Evolutionary conservation across 2,797 vertebrate genomes (phyloP).

Genomic region (Danio jaintianensis): DNA sequence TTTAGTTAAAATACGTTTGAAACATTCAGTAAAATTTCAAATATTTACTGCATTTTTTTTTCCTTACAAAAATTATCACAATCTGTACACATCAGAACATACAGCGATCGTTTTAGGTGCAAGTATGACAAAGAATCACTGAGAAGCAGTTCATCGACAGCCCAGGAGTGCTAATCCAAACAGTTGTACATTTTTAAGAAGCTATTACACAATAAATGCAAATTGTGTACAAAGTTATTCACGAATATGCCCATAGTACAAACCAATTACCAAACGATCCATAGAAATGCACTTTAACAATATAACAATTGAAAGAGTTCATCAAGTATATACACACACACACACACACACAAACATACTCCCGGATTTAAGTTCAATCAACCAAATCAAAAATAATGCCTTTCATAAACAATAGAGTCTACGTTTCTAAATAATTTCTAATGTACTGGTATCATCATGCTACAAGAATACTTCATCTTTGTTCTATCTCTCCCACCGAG

Average conservation of each 20-base stretch:
- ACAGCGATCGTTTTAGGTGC: slow-evolving; percentile 83
- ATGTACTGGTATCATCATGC: slow-evolving; percentile 68
- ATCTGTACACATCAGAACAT: slow-evolving; percentile 92
- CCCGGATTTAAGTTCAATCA: background rate
- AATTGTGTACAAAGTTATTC: slow-evolving; percentile 71
- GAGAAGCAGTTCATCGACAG: slow-evolving; percentile 81
- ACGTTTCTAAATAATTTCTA: slow-evolving; percentile 48
- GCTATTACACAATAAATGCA: slow-evolving; percentile 74
- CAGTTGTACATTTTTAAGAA: slow-evolving; percentile 76
- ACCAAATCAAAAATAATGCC: slow-evolving; percentile 70
- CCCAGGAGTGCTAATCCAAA: slow-evolving; percentile 76
- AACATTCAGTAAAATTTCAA: slow-evolving; percentile 92
- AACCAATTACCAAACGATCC: slow-evolving; percentile 74
- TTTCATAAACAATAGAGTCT: slow-evolving; percentile 45
- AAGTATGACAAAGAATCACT: slow-evolving; percentile 80
- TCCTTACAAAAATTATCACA: slow-evolving; percentile 98
- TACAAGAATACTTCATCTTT: slow-evolving; percentile 73
- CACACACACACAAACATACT: too few relatives aligned
- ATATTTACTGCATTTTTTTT: slow-evolving; percentile 78
- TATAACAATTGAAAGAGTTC: slow-evolving; percentile 63
- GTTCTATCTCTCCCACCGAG: slow-evolving; percentile 59
- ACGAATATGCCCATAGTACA: slow-evolving; percentile 70
- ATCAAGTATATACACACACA: slow-evolving; percentile 71
- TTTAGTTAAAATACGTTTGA: slow-evolving; percentile 95
- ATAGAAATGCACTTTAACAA: slow-evolving; percentile 76